Percentiles rank a stretch among this genome's conserved stretches.
Evolutionary conservation across 2,888 invertebrate species (phyloP).

Genomic region (Molanna angustata): DNA sequence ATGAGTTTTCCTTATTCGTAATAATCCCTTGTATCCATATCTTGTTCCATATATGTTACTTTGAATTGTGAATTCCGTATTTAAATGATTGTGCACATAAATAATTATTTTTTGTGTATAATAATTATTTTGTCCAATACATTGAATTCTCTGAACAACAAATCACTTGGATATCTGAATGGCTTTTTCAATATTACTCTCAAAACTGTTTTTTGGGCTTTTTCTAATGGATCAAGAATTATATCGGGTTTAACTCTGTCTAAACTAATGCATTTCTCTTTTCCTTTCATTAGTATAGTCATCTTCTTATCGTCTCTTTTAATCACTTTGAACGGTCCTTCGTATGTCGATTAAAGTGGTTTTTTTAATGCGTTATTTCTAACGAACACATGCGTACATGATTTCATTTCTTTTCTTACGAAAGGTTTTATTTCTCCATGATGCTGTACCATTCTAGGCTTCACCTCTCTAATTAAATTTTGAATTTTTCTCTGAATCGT

Average conservation of each 20-base stretch:
- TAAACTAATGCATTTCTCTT: not conserved
- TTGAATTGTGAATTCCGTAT: no score
- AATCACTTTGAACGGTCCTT: not conserved
- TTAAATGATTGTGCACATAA: no score
- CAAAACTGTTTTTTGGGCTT: no score
- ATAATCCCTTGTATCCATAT: no score
- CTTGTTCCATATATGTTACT: no score
- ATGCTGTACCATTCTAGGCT: not conserved
- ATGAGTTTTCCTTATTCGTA: no score
- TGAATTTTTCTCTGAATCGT: no score
- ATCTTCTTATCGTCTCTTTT: not conserved
- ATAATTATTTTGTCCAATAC: no score
- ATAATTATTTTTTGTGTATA: no score
- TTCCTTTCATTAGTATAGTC: not conserved
- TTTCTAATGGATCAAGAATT: not conserved
- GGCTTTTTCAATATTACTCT: no score
- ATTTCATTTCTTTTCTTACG: conserved; percentile 1
- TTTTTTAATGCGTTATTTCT: not conserved
- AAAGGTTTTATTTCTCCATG: not conserved
- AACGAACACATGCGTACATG: not conserved
- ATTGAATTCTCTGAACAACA: no score
- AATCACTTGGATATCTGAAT: no score
- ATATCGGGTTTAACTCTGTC: conserved; percentile 10
- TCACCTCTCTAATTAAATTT: not conserved
- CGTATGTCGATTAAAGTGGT: conserved; percentile 3